Conservation (phyloP, 2,113 vertebrate genomes). For the Myodes glareolus region DNA sequence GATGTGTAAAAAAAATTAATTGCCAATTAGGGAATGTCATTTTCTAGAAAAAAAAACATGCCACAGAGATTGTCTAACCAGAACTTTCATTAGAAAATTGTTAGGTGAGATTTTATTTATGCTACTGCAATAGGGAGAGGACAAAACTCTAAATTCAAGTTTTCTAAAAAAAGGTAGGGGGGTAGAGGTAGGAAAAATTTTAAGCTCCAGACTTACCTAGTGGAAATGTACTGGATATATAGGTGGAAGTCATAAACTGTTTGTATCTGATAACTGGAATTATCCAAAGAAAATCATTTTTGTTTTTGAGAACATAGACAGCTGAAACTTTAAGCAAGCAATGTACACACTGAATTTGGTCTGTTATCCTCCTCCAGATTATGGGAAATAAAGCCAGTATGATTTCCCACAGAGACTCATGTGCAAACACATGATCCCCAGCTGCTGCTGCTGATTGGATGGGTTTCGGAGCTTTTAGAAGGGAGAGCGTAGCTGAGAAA, state of each 20-base stretch:
- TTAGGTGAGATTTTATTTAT: neutral
- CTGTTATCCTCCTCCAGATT: neutral
- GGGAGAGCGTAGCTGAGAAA: neutral
- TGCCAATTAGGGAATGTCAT: neutral
- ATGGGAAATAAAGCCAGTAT: neutral
- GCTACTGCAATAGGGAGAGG: neutral
- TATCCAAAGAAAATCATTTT: constrained; percentile 12
- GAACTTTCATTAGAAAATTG: neutral
- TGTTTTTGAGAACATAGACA: neutral
- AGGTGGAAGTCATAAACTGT: neutral
- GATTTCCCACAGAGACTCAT: neutral
- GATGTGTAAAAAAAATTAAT: neutral
- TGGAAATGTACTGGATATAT: neutral
- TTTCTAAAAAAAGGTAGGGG: neutral
- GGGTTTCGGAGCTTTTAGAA: neutral
- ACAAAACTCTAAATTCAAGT: neutral
- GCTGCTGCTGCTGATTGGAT: neutral
- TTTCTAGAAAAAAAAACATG: neutral
- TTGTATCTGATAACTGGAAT: neutral
- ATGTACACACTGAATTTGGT: neutral
- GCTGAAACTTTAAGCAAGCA: neutral
- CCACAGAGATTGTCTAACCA: neutral
- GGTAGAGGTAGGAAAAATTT: neutral
- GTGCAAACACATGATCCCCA: neutral
- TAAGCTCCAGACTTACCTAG: neutral